phyloP scores from a whole-genome alignment of 2,113 vertebrate genomes.

The Nerophis lumbriciformis region DNA sequence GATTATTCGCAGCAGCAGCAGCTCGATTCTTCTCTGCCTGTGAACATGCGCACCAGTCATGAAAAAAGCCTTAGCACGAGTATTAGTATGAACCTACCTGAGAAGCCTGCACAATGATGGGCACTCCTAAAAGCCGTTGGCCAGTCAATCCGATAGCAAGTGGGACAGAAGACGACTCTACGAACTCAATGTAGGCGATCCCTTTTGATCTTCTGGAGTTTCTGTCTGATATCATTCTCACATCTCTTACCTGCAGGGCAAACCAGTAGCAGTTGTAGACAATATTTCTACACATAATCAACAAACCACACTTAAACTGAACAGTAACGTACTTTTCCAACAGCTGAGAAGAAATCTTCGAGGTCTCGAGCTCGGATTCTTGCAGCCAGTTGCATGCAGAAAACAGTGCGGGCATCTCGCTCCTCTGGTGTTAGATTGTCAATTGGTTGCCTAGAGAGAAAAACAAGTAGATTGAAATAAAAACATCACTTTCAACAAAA shows the following conservation, averaged over 20 bases:
- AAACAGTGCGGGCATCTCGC: constrained; percentile 94
- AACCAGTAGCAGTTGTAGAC: constrained; percentile 11
- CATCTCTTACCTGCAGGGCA: constrained; percentile 84
- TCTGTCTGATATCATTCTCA: constrained; percentile 96
- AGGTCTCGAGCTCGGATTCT: constrained; percentile 94
- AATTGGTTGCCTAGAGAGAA: constrained; percentile 82
- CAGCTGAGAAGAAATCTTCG: constrained; percentile 98
- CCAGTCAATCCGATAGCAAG: constrained; percentile 95
- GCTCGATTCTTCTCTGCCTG: constrained; percentile 98
- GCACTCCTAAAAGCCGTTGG: constrained; percentile 92
- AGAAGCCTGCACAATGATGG: constrained; percentile 96
- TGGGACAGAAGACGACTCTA: constrained; percentile 94
- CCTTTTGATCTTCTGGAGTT: constrained; percentile 97
- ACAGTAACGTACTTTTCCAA: constrained; percentile 82
- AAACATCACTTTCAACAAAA: neutral
- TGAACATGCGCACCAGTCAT: constrained; percentile 7
- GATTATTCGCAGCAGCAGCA: constrained; percentile 90
- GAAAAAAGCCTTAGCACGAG: too few relatives aligned
- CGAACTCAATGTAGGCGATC: constrained; percentile 97
- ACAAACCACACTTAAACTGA: neutral
- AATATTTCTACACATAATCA: neutral
- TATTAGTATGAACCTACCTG: constrained; percentile 73
- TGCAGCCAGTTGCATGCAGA: constrained; percentile 97
- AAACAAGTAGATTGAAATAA: neutral
- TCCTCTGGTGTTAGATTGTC: constrained; percentile 97